These are phyloP conservation scores for Brachionus sp. DNA, from an alignment of 1,140 invertebrate genomes.

Conservation along the genomic window DNA sequence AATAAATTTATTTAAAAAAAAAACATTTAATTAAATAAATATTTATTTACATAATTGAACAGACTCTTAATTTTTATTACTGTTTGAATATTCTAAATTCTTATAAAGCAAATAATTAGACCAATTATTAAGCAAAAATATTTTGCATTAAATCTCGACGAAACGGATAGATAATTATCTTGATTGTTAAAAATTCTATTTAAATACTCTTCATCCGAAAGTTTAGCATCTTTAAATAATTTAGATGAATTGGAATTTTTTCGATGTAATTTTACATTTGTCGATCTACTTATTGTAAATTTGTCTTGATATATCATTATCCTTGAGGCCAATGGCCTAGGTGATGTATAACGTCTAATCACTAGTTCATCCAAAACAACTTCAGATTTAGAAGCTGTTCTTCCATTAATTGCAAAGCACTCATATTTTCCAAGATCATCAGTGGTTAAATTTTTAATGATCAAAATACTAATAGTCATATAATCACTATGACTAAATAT, in stretches of 20 bases:
- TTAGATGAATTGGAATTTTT: conserved; percentile 31
- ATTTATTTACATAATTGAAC: background rate
- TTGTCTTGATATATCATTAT: conserved; percentile 19
- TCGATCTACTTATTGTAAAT: background rate
- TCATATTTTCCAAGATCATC: conserved; percentile 29
- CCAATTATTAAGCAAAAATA: background rate
- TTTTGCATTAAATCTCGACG: background rate
- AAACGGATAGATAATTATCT: background rate
- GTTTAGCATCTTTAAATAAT: background rate
- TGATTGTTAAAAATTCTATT: background rate
- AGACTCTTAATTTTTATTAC: background rate
- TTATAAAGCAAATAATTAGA: background rate
- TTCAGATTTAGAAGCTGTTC: background rate
- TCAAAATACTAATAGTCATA: conserved; percentile 12
- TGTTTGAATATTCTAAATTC: background rate
- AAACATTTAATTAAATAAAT: background rate
- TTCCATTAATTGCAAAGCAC: conserved; percentile 17
- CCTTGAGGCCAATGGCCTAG: background rate
- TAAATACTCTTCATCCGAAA: conserved; percentile 15
- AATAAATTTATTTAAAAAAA: background rate
- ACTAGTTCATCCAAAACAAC: background rate
- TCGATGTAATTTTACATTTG: background rate
- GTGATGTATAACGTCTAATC: background rate
- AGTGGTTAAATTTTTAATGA: conserved; percentile 8
- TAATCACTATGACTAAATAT: conserved; percentile 16